phyloP scores from a whole-genome alignment of 2,113 vertebrate species.

The Galemys pyrenaicus region DNA sequence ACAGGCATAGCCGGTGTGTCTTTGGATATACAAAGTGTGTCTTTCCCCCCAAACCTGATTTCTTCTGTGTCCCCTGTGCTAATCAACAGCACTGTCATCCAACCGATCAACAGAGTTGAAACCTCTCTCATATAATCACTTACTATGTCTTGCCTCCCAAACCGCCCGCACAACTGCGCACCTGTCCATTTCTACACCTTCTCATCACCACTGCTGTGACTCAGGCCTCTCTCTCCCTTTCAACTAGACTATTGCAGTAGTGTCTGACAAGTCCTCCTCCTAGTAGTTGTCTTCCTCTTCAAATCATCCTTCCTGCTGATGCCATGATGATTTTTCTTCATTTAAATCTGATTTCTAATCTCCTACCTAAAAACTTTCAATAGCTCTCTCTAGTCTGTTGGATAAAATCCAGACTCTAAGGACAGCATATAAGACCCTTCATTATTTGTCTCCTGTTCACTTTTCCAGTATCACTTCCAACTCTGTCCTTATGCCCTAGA shows the following conservation, averaged over 20 bases:
- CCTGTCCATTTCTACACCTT: background rate
- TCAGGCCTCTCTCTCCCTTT: background rate
- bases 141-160: slow-evolving; percentile 13
- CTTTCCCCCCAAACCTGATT: background rate
- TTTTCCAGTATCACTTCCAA: background rate
- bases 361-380: background rate
- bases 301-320: background rate
- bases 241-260: background rate
- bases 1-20: background rate
- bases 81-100: background rate
- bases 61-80: background rate
- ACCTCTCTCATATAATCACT: background rate
- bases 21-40: no score
- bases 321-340: slow-evolving; percentile 12
- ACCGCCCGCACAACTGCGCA: background rate
- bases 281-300: background rate
- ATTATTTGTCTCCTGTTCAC: background rate
- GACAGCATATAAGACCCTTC: background rate
- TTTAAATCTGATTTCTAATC: slow-evolving; percentile 48
- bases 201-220: background rate
- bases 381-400: background rate
- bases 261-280: background rate
- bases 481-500: background rate
- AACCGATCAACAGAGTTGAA: background rate
- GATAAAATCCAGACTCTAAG: slow-evolving; percentile 27